These are phyloP conservation scores for Atta colombica DNA, from an alignment of 1,140 invertebrate genomes.

Conservation along the genomic window DNA sequence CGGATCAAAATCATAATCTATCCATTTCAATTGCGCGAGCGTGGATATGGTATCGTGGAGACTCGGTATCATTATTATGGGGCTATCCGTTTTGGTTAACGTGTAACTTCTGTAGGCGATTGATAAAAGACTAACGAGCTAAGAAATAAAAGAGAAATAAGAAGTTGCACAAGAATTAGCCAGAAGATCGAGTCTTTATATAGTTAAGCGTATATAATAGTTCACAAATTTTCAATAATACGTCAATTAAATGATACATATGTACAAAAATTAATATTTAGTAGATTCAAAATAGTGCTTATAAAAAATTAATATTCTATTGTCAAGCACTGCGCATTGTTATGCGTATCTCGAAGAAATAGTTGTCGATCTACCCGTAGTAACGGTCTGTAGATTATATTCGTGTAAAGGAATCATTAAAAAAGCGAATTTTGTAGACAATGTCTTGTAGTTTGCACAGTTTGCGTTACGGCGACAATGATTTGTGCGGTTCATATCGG, in stretches of 20 bases:
- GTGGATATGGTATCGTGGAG: neutral
- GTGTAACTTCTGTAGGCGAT: neutral
- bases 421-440: neutral
- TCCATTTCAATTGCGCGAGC: slow-evolving; percentile 41
- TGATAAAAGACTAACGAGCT: neutral
- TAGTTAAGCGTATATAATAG: neutral
- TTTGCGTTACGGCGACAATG: neutral
- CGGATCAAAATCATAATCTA: slow-evolving; percentile 63
- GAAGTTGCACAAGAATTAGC: slow-evolving; percentile 3
- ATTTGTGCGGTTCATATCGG: slow-evolving; percentile 40
- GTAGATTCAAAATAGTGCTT: neutral
- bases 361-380: neutral
- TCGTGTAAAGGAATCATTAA: slow-evolving; percentile 3
- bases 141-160: neutral
- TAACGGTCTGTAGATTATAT: neutral
- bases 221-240: neutral
- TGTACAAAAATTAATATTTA: neutral
- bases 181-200: slow-evolving; percentile 15
- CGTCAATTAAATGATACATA: neutral
- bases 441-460: slow-evolving; percentile 17
- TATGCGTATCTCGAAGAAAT: neutral
- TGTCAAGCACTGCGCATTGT: slow-evolving; percentile 13
- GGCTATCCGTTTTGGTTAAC: slow-evolving; percentile 19
- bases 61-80: slow-evolving; percentile 25
- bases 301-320: slow-evolving; percentile 39